These are phyloP conservation scores for Baccha elongata DNA, from an alignment of 2,888 invertebrate genomes.

Conservation along the genomic window DNA sequence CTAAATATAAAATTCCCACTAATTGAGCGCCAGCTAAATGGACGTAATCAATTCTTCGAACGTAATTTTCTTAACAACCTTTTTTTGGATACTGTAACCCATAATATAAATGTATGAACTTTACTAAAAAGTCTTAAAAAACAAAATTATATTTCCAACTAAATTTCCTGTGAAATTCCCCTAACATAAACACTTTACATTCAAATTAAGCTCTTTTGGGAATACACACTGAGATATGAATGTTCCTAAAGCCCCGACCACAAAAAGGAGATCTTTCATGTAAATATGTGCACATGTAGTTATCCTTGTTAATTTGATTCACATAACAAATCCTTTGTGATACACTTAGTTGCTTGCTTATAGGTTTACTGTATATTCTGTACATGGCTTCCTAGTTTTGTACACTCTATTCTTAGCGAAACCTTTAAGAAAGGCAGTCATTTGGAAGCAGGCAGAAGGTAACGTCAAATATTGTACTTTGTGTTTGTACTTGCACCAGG, in stretches of 20 bases:
- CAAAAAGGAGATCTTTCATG: slow-evolving; percentile 12
- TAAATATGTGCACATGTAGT: slow-evolving; percentile 46
- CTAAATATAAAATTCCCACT: too few relatives aligned
- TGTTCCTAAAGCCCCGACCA: background rate
- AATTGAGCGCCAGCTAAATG: too few relatives aligned
- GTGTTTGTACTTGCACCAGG: background rate
- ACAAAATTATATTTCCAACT: too few relatives aligned
- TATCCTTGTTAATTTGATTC: slow-evolving; percentile 70
- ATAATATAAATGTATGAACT: too few relatives aligned
- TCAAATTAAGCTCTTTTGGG: slow-evolving; percentile 8
- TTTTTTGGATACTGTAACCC: too few relatives aligned
- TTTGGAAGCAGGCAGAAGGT: slow-evolving; percentile 9
- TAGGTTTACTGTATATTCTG: slow-evolving; percentile 30
- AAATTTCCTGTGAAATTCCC: slow-evolving; percentile 15
- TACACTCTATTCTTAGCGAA: slow-evolving; percentile 39
- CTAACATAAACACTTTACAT: background rate
- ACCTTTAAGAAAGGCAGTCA: slow-evolving; percentile 15
- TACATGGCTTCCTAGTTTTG: background rate
- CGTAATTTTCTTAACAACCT: too few relatives aligned
- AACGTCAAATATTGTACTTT: slow-evolving; percentile 16
- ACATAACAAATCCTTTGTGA: slow-evolving; percentile 68
- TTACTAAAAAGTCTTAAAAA: too few relatives aligned
- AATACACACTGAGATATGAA: slow-evolving; percentile 7
- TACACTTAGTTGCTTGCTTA: slow-evolving; percentile 63
- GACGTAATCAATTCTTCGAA: too few relatives aligned